Conservation (phyloP, 2,888 invertebrate genomes). For the Zootermopsis nevadensis region DNA sequence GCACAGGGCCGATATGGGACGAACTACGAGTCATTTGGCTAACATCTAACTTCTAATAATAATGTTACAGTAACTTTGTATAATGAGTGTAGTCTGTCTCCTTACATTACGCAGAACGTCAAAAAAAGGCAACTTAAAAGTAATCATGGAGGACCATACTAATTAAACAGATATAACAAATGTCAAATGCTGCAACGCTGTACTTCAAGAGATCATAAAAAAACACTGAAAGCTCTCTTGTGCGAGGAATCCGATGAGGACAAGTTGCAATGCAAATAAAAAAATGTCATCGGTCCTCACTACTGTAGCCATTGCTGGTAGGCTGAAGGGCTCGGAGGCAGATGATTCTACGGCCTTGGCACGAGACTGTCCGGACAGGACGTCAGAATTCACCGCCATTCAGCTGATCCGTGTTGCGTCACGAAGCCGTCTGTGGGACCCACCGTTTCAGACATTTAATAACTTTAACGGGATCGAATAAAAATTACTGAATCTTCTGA, state of each 20-base stretch:
- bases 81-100: background rate
- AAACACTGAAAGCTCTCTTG: no score
- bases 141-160: background rate
- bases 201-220: background rate
- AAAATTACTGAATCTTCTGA: no score
- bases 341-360: background rate
- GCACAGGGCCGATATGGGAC: background rate
- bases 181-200: background rate
- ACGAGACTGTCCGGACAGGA: background rate
- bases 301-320: background rate
- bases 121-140: background rate
- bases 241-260: background rate
- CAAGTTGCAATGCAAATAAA: background rate
- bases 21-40: conserved; percentile 11
- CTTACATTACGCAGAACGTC: background rate
- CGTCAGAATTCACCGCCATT: no score
- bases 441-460: no score
- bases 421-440: no score
- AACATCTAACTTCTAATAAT: conserved; percentile 18
- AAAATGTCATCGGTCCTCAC: background rate
- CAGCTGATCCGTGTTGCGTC: no score
- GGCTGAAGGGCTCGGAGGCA: background rate
- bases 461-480: no score
- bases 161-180: background rate
- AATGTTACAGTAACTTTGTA: background rate